A percentile compares a stretch with the other conserved stretches of the same genome.
Evolutionary conservation across 1,140 invertebrate species (phyloP).

Genomic region (Drosophila mayri): DNA sequence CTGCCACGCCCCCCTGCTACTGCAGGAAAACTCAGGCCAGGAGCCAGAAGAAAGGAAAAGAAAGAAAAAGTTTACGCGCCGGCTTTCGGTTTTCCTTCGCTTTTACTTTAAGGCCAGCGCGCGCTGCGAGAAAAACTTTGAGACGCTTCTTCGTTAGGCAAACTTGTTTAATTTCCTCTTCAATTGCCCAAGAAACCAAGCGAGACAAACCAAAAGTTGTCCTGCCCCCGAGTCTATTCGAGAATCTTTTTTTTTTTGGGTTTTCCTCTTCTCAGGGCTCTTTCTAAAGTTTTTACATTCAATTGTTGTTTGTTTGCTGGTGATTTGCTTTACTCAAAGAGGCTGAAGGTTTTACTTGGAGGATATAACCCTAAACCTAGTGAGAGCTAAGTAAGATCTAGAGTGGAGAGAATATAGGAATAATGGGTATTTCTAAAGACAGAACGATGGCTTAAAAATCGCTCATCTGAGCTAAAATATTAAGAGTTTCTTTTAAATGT

Average conservation of each 20-base stretch:
- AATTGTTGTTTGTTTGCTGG: constrained; percentile 51
- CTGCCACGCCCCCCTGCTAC: constrained; percentile 28
- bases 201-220: constrained; percentile 54
- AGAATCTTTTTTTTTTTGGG: constrained; percentile 1
- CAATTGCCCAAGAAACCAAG: constrained; percentile 69
- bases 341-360: background rate
- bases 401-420: no score
- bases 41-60: constrained; percentile 21
- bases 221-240: constrained; percentile 13
- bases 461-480: background rate
- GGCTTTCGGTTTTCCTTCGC: constrained; percentile 31
- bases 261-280: constrained; percentile 21
- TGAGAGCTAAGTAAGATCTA: background rate
- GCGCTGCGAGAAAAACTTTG: constrained; percentile 65
- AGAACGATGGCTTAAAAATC: background rate
- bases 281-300: constrained; percentile 63
- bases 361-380: background rate
- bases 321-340: constrained; percentile 54
- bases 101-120: constrained; percentile 76
- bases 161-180: constrained; percentile 83
- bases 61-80: constrained; percentile 45
- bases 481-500: no score
- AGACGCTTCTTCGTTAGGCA: constrained; percentile 67
- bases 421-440: background rate
- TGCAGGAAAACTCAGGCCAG: constrained; percentile 27